These are phyloP conservation scores for Centropyge bicolor DNA, from an alignment of 2,797 vertebrate species.

Conservation along the genomic window DNA sequence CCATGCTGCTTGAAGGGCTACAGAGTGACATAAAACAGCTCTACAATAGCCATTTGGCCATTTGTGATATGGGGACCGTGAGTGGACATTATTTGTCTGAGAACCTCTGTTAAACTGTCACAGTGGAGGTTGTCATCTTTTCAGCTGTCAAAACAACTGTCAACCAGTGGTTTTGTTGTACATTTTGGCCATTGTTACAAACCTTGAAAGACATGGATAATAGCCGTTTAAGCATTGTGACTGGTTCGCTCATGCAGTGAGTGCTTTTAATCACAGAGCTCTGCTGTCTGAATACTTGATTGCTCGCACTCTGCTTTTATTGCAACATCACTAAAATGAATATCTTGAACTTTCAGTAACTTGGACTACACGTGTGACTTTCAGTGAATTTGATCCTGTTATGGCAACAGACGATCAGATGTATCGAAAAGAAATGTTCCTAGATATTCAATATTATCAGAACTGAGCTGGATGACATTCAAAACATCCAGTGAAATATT, in stretches of 20 bases:
- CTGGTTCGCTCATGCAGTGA: slow-evolving; percentile 23
- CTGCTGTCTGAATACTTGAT: background rate
- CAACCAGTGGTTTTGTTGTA: background rate
- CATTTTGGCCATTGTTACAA: background rate
- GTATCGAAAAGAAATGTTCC: background rate
- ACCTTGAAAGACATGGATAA: background rate
- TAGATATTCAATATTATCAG: background rate
- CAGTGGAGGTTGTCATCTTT: background rate
- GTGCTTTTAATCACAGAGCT: slow-evolving; percentile 5
- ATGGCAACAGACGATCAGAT: background rate
- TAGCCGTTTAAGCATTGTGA: background rate
- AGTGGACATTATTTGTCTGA: background rate
- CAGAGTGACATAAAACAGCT: background rate
- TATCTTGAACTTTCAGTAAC: background rate
- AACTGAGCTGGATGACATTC: background rate
- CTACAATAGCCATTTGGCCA: too few relatives aligned
- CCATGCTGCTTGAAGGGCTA: background rate
- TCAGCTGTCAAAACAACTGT: background rate
- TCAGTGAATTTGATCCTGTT: background rate
- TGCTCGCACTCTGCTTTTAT: background rate
- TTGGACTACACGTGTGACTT: background rate
- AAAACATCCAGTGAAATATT: background rate
- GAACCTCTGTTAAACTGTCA: too few relatives aligned
- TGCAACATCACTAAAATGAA: background rate
- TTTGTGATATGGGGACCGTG: background rate